phyloP scores from a whole-genome alignment of 2,888 invertebrate genomes.

The Amiota mariae region DNA sequence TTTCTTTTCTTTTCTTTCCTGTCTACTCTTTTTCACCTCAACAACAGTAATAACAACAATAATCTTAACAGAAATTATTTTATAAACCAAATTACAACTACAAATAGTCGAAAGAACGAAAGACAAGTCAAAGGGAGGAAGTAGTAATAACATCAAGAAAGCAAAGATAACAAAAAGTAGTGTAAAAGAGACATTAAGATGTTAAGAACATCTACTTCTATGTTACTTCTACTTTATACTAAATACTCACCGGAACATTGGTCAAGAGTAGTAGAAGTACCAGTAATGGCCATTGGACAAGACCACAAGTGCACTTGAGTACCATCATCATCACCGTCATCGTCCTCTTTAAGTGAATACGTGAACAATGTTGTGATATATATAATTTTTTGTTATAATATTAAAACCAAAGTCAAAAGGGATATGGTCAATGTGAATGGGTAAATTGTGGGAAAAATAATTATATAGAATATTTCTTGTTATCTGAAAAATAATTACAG shows the following conservation, averaged over 20 bases:
- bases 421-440: too few species aligned
- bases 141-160: not conserved
- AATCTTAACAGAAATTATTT: slow-evolving; percentile 52
- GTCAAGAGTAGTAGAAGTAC: not conserved
- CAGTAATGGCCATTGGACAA: slow-evolving; percentile 56
- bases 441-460: too few species aligned
- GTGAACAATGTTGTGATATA: slow-evolving; percentile 49
- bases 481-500: too few species aligned
- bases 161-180: slow-evolving; percentile 28
- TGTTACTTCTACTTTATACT: slow-evolving; percentile 52
- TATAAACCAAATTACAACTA: slow-evolving; percentile 34
- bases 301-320: slow-evolving; percentile 67
- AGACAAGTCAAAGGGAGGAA: slow-evolving; percentile 11
- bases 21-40: slow-evolving; percentile 25
- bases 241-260: slow-evolving; percentile 45
- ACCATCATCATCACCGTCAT: not conserved
- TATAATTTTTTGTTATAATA: too few species aligned
- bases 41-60: slow-evolving; percentile 34
- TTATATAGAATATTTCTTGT: too few species aligned
- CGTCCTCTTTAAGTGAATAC: slow-evolving; percentile 56
- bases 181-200: slow-evolving; percentile 28
- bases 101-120: not conserved
- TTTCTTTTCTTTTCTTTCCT: too few species aligned
- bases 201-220: slow-evolving; percentile 17
- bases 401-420: too few species aligned